Conservation (phyloP, 2,113 vertebrate genomes). For the Hippoglossus stenolepis region DNA sequence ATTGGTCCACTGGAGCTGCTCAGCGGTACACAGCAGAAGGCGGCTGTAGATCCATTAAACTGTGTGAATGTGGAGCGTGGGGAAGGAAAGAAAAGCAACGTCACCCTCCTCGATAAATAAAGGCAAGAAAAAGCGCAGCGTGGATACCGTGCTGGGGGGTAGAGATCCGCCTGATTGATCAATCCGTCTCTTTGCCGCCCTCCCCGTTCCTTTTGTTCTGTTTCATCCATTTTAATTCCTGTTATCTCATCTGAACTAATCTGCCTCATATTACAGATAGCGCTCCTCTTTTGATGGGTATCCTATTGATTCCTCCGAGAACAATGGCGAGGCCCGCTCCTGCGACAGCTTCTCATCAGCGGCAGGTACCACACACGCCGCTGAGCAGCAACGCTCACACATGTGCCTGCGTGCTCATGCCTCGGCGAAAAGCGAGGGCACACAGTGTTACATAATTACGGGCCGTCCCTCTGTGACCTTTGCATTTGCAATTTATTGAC, state of each 20-base stretch:
- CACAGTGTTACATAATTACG: constrained; percentile 44
- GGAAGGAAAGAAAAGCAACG: too few relatives aligned
- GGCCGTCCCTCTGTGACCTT: constrained; percentile 36
- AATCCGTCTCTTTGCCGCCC: constrained; percentile 30
- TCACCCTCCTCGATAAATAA: constrained; percentile 1
- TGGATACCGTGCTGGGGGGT: not conserved
- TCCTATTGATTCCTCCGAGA: constrained; percentile 59
- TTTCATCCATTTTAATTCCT: constrained; percentile 58
- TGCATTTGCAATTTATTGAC: constrained; percentile 43
- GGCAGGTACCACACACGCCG: not conserved
- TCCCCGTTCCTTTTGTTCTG: constrained; percentile 50
- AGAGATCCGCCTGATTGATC: constrained; percentile 54
- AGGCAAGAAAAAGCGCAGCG: constrained; percentile 7
- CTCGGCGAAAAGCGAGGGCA: constrained; percentile 21
- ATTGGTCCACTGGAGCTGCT: constrained; percentile 8
- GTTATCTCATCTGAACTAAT: constrained; percentile 64
- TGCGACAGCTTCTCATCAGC: constrained; percentile 32
- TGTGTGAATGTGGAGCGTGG: not conserved
- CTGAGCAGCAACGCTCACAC: constrained; percentile 13
- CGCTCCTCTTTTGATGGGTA: constrained; percentile 57
- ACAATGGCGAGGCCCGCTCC: constrained; percentile 45
- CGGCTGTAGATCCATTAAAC: constrained; percentile 3
- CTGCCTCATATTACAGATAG: constrained; percentile 64
- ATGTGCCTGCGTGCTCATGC: constrained; percentile 4
- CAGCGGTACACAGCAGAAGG: not conserved